These are phyloP conservation scores for Chrysaora quinquecirrha DNA, from an alignment of 30 jellyfish, hydroid and myxozoan genomes.

Conservation along the genomic window DNA sequence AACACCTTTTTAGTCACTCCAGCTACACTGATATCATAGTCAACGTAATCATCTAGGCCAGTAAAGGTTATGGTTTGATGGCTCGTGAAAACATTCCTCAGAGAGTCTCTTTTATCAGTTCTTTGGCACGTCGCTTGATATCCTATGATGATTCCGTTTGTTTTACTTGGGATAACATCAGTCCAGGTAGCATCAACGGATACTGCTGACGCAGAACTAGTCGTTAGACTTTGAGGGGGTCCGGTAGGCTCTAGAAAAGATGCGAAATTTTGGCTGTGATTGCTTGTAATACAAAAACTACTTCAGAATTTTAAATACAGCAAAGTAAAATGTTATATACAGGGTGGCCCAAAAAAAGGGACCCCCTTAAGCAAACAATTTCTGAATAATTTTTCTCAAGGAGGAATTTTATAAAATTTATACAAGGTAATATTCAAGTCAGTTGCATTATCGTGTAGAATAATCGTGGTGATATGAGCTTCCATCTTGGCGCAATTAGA, in stretches of 20 bases:
- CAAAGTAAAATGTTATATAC: too few species aligned
- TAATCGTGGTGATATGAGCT: too few species aligned
- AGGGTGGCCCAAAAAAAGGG: too few species aligned
- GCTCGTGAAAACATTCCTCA: not conserved
- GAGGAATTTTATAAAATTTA: too few species aligned
- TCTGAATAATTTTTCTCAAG: too few species aligned
- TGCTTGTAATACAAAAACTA: too few species aligned
- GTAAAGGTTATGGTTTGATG: not conserved
- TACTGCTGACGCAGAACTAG: slow-evolving; percentile 11
- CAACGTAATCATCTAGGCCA: slow-evolving; percentile 24
- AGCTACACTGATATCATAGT: slow-evolving; percentile 17
- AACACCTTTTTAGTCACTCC: not conserved
- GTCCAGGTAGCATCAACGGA: slow-evolving; percentile 30
- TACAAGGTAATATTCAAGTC: too few species aligned
- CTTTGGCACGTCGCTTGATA: slow-evolving; percentile 21
- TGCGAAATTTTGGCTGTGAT: too few species aligned
- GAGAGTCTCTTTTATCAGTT: slow-evolving; percentile 14
- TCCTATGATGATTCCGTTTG: slow-evolving; percentile 22
- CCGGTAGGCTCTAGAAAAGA: slow-evolving; percentile 19
- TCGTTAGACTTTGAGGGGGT: slow-evolving; percentile 26
- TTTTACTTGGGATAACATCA: slow-evolving; percentile 7
- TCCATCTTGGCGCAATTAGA: too few species aligned
- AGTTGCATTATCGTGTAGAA: too few species aligned
- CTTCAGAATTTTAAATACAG: too few species aligned
- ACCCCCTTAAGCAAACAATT: too few species aligned